phyloP scores from a whole-genome alignment of 2,113 vertebrate species.

The Lepus timidus region DNA sequence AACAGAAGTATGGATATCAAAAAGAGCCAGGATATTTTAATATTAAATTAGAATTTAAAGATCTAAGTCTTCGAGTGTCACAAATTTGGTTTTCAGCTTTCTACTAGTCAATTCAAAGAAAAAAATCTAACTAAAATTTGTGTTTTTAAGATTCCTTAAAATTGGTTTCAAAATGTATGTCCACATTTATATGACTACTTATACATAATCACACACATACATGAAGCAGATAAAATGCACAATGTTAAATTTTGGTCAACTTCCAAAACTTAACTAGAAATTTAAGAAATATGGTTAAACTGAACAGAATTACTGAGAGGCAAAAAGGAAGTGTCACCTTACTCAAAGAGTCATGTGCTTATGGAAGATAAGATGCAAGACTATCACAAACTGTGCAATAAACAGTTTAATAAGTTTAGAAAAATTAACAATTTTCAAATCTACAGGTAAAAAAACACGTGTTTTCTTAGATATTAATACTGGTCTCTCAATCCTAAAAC shows the following conservation, averaged over 20 bases:
- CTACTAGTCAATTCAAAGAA: not conserved
- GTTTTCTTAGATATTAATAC: not conserved
- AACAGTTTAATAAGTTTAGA: not conserved
- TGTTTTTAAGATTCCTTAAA: constrained; percentile 4
- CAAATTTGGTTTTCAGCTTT: constrained; percentile 19
- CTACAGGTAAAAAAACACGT: not conserved
- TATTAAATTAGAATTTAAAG: not conserved
- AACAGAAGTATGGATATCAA: not conserved
- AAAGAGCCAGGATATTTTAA: not conserved
- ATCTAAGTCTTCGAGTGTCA: not conserved
- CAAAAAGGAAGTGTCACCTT: not conserved
- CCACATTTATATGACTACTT: not conserved
- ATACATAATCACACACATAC: not conserved
- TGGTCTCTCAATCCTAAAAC: not conserved
- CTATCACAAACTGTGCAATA: not conserved
- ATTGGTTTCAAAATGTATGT: not conserved
- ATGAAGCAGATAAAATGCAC: not conserved
- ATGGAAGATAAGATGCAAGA: not conserved
- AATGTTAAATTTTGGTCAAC: not conserved
- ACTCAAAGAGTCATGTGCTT: not conserved
- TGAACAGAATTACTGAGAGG: not conserved
- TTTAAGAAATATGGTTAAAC: not conserved
- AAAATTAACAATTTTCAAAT: not conserved
- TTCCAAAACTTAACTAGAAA: constrained; percentile 31
- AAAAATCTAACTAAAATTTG: not conserved